These are phyloP conservation scores for Pristionchus fissidentatus DNA, from an alignment of 2,888 invertebrate species.

Conservation along the genomic window DNA sequence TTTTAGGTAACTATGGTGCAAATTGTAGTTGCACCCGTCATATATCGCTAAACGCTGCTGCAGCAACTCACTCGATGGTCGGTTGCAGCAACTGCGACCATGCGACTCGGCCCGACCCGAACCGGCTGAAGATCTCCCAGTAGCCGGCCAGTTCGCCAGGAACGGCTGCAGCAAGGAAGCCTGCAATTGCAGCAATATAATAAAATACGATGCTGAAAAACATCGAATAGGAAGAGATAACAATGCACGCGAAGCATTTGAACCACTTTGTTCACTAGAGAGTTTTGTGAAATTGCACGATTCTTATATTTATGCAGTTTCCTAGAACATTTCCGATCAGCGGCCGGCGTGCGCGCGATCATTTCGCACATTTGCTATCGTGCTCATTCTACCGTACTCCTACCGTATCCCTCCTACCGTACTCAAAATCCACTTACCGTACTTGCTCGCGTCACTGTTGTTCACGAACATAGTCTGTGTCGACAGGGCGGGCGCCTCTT, in stretches of 20 bases:
- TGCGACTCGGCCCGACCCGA: conserved; percentile 69
- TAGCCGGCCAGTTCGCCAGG: conserved; percentile 75
- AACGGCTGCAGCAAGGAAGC: conserved; percentile 69
- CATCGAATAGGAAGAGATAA: not conserved
- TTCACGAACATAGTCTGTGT: conserved; percentile 76
- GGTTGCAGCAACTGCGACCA: conserved; percentile 60
- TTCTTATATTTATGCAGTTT: no score
- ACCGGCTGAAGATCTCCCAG: conserved; percentile 70
- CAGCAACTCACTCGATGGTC: not conserved
- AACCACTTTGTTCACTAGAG: not conserved
- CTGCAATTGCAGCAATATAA: conserved; percentile 47
- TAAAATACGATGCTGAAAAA: no score
- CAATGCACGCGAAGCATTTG: not conserved
- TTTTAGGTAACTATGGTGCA: no score
- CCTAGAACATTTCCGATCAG: no score
- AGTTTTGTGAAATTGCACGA: no score
- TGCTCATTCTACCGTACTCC: no score
- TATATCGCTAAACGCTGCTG: no score
- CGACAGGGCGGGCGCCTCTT: conserved; percentile 80
- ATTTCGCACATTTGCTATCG: no score
- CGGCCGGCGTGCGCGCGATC: no score
- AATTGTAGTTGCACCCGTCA: no score
- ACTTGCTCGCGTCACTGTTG: conserved; percentile 62
- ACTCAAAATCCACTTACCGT: conserved; percentile 51
- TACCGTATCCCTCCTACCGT: not conserved